Evolutionary conservation across 35 echinoderm and acorn worm species (phyloP).

Genomic region (Diadema setosum): DNA sequence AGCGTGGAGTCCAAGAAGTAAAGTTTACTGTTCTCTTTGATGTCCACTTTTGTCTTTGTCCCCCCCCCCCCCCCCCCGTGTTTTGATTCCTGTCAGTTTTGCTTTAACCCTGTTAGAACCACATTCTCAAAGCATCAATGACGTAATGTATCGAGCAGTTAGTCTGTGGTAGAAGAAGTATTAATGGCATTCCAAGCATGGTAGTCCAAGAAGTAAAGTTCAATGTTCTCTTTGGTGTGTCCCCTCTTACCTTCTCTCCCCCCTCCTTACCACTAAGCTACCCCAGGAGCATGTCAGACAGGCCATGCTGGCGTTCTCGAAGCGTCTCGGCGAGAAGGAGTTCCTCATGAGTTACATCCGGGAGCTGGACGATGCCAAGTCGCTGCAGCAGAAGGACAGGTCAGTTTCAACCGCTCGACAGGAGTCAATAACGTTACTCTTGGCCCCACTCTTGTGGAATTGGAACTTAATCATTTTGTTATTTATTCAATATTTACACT

Average conservation of each 20-base stretch:
- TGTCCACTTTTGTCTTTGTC: neutral
- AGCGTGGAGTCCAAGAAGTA: too few relatives aligned
- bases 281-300: constrained; percentile 9
- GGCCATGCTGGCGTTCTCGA: constrained; percentile 71
- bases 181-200: too few relatives aligned
- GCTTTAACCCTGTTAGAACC: too few relatives aligned
- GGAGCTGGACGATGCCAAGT: constrained; percentile 67
- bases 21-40: neutral
- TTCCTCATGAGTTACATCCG: constrained; percentile 70
- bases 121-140: too few relatives aligned
- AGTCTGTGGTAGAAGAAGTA: too few relatives aligned
- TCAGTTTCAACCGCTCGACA: neutral
- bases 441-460: too few relatives aligned
- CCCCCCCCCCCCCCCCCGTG: neutral
- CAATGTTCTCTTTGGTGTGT: too few relatives aligned
- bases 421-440: neutral
- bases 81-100: too few relatives aligned
- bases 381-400: constrained; percentile 77
- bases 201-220: too few relatives aligned
- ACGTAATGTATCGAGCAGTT: too few relatives aligned
- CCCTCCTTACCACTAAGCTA: neutral
- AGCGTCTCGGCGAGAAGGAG: constrained; percentile 63
- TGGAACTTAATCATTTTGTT: too few relatives aligned
- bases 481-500: too few relatives aligned
- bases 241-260: neutral